phyloP scores from a whole-genome alignment of 2,888 invertebrate genomes.

The Ferrisia virgata region DNA sequence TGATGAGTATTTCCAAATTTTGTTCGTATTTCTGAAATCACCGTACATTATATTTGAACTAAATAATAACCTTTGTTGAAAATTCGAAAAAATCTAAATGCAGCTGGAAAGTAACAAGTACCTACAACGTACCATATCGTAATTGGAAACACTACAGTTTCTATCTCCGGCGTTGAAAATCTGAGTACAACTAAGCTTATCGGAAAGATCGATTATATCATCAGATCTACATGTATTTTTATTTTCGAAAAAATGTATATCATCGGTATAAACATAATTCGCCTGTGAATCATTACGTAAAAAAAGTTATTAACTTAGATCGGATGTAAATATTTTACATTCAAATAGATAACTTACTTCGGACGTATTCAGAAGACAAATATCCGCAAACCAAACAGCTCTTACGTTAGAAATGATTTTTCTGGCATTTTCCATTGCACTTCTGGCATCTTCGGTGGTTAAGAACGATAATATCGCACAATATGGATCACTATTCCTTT shows the following conservation, averaged over 20 bases:
- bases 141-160: not conserved
- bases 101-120: not conserved
- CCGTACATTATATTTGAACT: not conserved
- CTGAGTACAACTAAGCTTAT: not conserved
- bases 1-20: not conserved
- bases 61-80: not conserved
- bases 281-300: not conserved
- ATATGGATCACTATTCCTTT: conserved; percentile 11
- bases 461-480: conserved; percentile 28
- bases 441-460: not conserved
- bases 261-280: not conserved
- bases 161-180: not conserved
- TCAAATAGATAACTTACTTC: not conserved
- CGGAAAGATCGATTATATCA: not conserved
- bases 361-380: not conserved
- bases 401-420: not conserved
- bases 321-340: not conserved
- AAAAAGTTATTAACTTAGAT: not conserved
- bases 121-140: not conserved
- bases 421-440: not conserved
- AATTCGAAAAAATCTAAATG: no score
- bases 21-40: not conserved
- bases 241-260: not conserved
- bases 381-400: conserved; percentile 18
- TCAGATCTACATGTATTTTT: not conserved